A percentile compares a stretch with the other conserved stretches of the same genome.
These are phyloP conservation scores for Drosophila sp. DNA, from an alignment of 1,140 invertebrate species.

Conservation along the genomic window DNA sequence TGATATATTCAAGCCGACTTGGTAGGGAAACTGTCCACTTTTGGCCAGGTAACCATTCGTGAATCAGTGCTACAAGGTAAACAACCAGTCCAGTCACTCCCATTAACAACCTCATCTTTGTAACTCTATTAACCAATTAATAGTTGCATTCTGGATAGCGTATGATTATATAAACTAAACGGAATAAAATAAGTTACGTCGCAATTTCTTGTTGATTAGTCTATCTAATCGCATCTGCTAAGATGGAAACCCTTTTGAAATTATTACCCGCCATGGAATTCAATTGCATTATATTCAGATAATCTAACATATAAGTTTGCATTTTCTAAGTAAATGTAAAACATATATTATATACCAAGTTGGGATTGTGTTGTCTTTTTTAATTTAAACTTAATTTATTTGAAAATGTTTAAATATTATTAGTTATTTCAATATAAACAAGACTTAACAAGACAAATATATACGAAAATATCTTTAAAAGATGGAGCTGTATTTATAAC, in stretches of 20 bases:
- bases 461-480: no score
- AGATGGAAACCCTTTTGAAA: not conserved
- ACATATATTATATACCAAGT: no score
- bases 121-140: slow-evolving; percentile 10
- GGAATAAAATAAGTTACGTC: not conserved
- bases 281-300: no score
- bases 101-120: slow-evolving; percentile 11
- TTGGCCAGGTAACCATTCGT: slow-evolving; percentile 57
- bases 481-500: no score
- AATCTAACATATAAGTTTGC: no score
- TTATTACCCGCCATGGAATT: not conserved
- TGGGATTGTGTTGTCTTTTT: no score
- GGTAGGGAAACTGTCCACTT: slow-evolving; percentile 63
- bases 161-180: not conserved
- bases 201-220: not conserved
- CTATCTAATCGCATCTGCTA: not conserved
- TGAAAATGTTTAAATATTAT: no score
- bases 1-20: slow-evolving; percentile 66
- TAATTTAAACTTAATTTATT: no score
- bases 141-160: not conserved
- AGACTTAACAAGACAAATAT: no score
- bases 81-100: not conserved
- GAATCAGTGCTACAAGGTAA: not conserved
- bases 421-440: no score
- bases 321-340: no score